Evolutionary conservation across 2,113 vertebrate genomes (phyloP).

Genomic region (Dasyornis broadbenti): DNA sequence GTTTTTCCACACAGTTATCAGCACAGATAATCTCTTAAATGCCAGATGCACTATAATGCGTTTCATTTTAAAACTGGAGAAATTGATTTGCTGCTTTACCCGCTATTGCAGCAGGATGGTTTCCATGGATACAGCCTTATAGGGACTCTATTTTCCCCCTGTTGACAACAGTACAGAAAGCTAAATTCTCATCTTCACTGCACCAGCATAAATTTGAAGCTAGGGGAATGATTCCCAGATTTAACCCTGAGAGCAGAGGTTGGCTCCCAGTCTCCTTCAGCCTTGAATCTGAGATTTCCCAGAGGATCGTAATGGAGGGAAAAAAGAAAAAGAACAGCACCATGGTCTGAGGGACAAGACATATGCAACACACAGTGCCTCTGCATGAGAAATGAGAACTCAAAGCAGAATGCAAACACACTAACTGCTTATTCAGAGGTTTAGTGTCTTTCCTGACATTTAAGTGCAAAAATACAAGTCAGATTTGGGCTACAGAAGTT

Average conservation of each 20-base stretch:
- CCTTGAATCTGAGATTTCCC: background rate
- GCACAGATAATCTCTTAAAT: background rate
- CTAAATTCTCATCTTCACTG: constrained; percentile 33
- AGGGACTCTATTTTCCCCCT: constrained; percentile 17
- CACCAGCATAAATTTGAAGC: constrained; percentile 34
- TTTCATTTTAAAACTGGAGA: constrained; percentile 41
- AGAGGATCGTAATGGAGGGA: accelerated
- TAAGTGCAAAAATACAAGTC: background rate
- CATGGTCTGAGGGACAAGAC: background rate
- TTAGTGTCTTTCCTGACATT: background rate
- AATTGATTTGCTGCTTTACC: constrained; percentile 44
- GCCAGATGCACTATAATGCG: constrained; percentile 8
- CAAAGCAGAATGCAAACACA: background rate
- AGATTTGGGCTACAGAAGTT: background rate
- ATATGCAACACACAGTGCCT: background rate
- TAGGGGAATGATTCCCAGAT: background rate
- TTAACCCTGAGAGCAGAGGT: background rate
- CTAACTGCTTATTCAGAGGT: background rate
- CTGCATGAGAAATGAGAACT: background rate
- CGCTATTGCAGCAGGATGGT: constrained; percentile 32
- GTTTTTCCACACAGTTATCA: constrained; percentile 2
- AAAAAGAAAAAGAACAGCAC: background rate
- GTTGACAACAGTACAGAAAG: constrained; percentile 26
- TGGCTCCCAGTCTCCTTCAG: background rate
- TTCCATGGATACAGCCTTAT: constrained; percentile 65